Evolutionary conservation across 1,140 invertebrate species (phyloP).

Genomic region (Drosophila prosaltans): DNA sequence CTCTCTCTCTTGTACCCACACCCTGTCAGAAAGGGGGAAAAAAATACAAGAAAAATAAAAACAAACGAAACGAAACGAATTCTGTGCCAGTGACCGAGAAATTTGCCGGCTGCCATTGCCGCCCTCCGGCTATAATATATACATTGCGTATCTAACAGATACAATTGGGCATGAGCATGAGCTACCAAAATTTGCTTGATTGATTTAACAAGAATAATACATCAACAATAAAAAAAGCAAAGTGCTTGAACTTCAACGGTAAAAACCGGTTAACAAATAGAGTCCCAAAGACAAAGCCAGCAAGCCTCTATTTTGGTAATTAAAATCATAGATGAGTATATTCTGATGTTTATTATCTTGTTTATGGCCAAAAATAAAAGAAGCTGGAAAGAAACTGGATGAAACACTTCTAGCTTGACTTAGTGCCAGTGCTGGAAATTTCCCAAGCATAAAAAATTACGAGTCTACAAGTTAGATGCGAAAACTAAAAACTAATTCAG

Average conservation of each 20-base stretch:
- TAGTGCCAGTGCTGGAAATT: background rate
- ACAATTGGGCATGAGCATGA: constrained; percentile 51
- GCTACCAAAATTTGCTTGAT: constrained; percentile 55
- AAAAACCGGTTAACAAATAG: constrained; percentile 57
- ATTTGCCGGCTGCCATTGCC: constrained; percentile 51
- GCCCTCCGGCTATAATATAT: constrained; percentile 22
- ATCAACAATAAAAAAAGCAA: background rate
- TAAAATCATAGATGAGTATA: constrained; percentile 43
- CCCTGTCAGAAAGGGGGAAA: constrained; percentile 45
- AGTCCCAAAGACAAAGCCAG: background rate
- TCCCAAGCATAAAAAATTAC: background rate
- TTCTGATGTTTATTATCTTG: background rate
- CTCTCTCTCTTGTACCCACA: constrained; percentile 44
- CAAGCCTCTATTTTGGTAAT: constrained; percentile 40
- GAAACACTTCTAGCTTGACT: background rate
- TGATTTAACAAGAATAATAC: constrained; percentile 52
- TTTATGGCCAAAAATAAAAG: background rate
- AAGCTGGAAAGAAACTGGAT: constrained; percentile 4
- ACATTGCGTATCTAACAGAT: constrained; percentile 38
- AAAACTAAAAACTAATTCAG: background rate
- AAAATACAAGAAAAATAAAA: background rate
- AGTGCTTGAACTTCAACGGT: constrained; percentile 63
- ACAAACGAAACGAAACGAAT: constrained; percentile 29
- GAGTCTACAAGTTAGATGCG: background rate
- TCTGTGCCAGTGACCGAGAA: constrained; percentile 77